These are phyloP conservation scores for Clarias fuscus DNA, from an alignment of 2,797 vertebrate genomes.

Conservation along the genomic window DNA sequence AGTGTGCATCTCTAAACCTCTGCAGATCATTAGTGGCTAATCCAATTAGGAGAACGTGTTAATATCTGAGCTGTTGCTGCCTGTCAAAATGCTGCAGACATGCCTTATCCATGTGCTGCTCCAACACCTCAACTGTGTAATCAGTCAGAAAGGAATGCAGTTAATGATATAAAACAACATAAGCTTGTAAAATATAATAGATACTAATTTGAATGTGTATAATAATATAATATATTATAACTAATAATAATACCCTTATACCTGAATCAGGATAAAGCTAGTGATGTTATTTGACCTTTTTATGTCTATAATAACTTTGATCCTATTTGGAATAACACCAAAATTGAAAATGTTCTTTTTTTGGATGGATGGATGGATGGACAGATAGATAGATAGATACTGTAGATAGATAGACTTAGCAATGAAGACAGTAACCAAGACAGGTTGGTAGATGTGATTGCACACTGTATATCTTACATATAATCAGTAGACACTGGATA, in stretches of 20 bases:
- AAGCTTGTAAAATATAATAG: neutral
- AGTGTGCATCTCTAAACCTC: conserved; percentile 53
- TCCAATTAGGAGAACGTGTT: conserved; percentile 72
- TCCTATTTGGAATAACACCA: neutral
- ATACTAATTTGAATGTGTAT: neutral
- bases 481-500: too few relatives aligned
- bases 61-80: conserved; percentile 54
- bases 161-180: neutral
- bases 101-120: conserved; percentile 38
- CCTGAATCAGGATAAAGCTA: neutral
- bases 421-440: too few relatives aligned
- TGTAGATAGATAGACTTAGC: too few relatives aligned
- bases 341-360: neutral
- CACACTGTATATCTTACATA: too few relatives aligned
- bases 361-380: too few relatives aligned
- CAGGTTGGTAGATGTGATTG: too few relatives aligned
- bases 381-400: too few relatives aligned
- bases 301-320: neutral
- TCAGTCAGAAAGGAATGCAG: neutral
- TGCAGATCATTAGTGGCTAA: conserved; percentile 53
- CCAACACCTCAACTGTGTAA: neutral
- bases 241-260: neutral
- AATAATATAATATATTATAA: too few relatives aligned
- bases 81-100: conserved; percentile 34
- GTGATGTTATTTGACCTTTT: neutral